Conservation (phyloP, 2,888 invertebrate genomes). For the Synanthedon tipuliformis region DNA sequence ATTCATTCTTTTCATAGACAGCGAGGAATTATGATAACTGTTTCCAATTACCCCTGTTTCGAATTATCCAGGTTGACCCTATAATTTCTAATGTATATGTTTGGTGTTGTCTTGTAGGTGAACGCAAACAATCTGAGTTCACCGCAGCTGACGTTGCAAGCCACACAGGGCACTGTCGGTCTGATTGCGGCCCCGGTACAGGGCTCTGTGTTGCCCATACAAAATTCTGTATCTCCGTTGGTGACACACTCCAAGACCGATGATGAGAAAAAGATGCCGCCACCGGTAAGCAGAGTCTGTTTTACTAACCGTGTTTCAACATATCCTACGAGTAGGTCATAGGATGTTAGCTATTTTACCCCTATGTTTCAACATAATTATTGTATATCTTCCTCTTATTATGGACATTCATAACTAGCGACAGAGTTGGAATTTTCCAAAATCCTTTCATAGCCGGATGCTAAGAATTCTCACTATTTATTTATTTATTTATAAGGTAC, state of each 20-base stretch:
- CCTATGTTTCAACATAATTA: no score
- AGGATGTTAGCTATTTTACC: no score
- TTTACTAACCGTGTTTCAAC: neutral
- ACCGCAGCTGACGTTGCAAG: slow-evolving; percentile 44
- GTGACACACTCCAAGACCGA: slow-evolving; percentile 41
- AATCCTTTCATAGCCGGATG: no score
- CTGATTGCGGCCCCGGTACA: slow-evolving; percentile 39
- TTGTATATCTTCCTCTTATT: no score
- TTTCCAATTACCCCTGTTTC: neutral
- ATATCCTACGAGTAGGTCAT: neutral
- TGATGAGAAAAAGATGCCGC: slow-evolving; percentile 35
- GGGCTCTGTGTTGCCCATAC: slow-evolving; percentile 34
- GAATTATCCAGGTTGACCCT: no score
- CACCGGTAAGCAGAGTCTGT: slow-evolving; percentile 12
- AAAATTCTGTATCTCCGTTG: slow-evolving; percentile 18
- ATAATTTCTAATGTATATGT: no score
- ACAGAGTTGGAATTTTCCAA: no score
- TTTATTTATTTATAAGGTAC: no score
- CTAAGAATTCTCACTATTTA: no score
- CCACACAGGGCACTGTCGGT: slow-evolving; percentile 34
- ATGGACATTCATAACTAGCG: no score
- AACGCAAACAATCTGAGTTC: slow-evolving; percentile 20
- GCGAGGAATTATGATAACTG: no score
- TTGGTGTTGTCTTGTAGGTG: slow-evolving; percentile 3
- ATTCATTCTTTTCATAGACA: no score